Percentiles rank a stretch among this genome's conserved stretches.
phyloP scores from a whole-genome alignment of 2,113 vertebrate genomes.

The Pogona vitticeps region DNA sequence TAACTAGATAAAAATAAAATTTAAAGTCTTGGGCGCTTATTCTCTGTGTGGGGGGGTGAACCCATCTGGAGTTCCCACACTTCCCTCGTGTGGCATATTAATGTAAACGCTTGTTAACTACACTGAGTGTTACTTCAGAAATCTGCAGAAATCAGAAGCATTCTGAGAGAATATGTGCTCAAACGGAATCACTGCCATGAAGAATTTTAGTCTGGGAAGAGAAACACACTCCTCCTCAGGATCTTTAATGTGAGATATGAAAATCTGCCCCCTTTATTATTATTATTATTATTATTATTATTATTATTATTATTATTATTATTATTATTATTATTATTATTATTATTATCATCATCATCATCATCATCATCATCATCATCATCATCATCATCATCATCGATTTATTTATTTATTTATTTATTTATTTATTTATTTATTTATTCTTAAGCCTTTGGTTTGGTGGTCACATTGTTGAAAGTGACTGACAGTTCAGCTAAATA shows the following conservation, averaged over 20 bases:
- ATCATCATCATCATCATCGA: too few species aligned
- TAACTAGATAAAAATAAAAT: constrained; percentile 64
- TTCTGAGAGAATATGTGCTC: not conserved
- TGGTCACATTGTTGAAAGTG: not conserved
- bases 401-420: too few species aligned
- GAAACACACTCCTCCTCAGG: not conserved
- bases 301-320: too few species aligned
- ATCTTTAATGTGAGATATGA: not conserved
- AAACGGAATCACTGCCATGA: not conserved
- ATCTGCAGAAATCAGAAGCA: constrained; percentile 9
- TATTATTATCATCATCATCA: too few species aligned
- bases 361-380: too few species aligned
- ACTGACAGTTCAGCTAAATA: not conserved
- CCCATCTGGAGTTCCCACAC: constrained; percentile 54
- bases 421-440: too few species aligned
- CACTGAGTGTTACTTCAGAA: not conserved
- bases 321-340: too few species aligned
- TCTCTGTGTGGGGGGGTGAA: constrained; percentile 36
- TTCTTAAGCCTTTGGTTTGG: not conserved
- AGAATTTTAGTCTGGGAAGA: not conserved
- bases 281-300: too few species aligned
- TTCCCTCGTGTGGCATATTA: constrained; percentile 65
- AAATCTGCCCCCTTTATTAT: not conserved
- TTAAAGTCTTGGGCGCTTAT: constrained; percentile 44
- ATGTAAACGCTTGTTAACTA: constrained; percentile 52